Conservation (phyloP, 1,140 invertebrate species). For the Macrocentrus cingulum region DNA sequence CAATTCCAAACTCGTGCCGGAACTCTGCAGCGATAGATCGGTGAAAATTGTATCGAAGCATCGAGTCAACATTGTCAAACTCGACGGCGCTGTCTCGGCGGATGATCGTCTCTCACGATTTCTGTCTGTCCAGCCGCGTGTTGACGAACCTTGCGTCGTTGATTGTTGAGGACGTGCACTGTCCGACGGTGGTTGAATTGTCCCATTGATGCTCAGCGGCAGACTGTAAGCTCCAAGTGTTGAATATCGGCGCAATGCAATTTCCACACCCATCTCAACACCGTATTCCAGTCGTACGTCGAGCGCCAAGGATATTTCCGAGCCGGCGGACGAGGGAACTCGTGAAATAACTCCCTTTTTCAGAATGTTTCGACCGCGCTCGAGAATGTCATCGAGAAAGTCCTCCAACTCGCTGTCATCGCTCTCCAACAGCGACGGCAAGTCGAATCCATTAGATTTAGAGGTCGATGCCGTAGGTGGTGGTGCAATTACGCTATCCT, state of each 20-base stretch:
- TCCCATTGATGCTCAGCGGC: constrained; percentile 61
- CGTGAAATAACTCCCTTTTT: constrained; percentile 51
- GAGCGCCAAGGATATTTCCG: constrained; percentile 68
- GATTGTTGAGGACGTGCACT: constrained; percentile 35
- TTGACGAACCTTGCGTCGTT: constrained; percentile 18
- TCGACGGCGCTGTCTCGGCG: constrained; percentile 42
- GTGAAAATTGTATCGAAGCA: constrained; percentile 73
- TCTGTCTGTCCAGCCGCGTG: constrained; percentile 39
- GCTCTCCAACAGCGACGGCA: constrained; percentile 70
- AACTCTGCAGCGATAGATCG: constrained; percentile 57
- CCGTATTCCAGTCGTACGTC: constrained; percentile 78
- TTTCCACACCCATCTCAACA: constrained; percentile 72
- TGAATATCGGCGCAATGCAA: constrained; percentile 69
- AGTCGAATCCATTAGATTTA: constrained; percentile 57
- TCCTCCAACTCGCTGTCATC: constrained; percentile 75
- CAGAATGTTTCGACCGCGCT: constrained; percentile 60
- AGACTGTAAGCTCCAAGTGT: constrained; percentile 64
- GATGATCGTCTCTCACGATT: constrained; percentile 44
- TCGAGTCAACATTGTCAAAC: constrained; percentile 66
- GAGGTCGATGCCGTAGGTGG: constrained; percentile 43
- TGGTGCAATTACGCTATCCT: constrained; percentile 44
- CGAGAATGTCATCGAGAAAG: constrained; percentile 68
- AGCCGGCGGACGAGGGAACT: constrained; percentile 43
- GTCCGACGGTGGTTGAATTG: constrained; percentile 46
- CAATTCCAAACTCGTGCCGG: constrained; percentile 71